Percentiles rank a stretch among this genome's conserved stretches.
phyloP scores from a whole-genome alignment of 2,113 vertebrate species.

The Stegostoma tigrinum region DNA sequence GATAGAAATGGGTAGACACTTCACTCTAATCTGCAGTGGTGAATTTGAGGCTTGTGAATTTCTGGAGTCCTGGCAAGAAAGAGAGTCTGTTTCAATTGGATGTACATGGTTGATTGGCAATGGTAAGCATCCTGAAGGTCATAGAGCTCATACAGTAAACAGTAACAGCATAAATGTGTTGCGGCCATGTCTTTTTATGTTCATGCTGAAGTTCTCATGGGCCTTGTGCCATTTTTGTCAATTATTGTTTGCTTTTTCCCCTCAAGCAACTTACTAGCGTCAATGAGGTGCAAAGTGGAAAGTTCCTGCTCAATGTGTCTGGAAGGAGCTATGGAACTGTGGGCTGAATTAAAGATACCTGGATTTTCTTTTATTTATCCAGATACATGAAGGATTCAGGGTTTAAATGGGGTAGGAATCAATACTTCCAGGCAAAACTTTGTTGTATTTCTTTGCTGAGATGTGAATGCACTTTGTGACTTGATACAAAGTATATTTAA shows the following conservation, averaged over 20 bases:
- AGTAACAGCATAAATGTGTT: not conserved
- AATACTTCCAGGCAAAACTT: not conserved
- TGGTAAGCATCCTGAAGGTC: not conserved
- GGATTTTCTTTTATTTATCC: not conserved
- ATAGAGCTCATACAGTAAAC: not conserved
- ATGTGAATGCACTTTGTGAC: not conserved
- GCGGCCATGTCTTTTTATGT: not conserved
- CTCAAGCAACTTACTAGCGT: not conserved
- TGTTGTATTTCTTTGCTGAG: not conserved
- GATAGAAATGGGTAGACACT: not conserved
- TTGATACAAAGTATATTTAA: not conserved
- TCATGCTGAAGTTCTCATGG: not conserved
- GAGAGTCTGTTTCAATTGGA: not conserved
- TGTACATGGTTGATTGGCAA: not conserved
- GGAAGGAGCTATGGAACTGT: not conserved
- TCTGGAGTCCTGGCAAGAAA: not conserved
- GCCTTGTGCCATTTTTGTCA: not conserved
- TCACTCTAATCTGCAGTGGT: not conserved
- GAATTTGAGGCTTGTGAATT: not conserved
- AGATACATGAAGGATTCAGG: not conserved
- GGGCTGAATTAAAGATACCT: not conserved
- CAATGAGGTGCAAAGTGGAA: not conserved
- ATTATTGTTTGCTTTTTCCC: not conserved
- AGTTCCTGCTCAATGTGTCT: not conserved
- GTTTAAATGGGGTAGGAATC: not conserved